Percentiles rank a stretch among this genome's conserved stretches.
These are phyloP conservation scores for Toxotes chatareus DNA, from an alignment of 2,113 vertebrate genomes.

Conservation along the genomic window DNA sequence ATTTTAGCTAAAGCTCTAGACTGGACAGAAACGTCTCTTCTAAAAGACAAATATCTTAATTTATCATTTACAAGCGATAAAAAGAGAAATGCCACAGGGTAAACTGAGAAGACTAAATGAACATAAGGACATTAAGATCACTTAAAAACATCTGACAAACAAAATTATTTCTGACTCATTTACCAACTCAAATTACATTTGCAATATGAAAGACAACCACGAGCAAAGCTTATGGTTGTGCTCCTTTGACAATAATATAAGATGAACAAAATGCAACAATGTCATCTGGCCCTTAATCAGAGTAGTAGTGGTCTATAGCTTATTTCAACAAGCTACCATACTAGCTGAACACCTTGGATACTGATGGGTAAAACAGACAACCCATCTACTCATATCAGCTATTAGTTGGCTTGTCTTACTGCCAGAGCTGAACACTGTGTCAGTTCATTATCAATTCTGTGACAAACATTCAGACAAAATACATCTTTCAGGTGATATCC, in stretches of 20 bases:
- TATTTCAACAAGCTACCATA: not conserved
- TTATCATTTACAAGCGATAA: not conserved
- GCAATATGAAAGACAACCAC: not conserved
- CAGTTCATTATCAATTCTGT: not conserved
- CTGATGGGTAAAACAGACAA: not conserved
- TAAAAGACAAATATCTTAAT: not conserved
- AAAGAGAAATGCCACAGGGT: not conserved
- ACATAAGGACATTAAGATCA: not conserved
- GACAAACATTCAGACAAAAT: not conserved
- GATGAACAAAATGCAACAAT: not conserved
- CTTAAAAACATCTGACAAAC: not conserved
- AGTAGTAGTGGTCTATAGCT: not conserved
- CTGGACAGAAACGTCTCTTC: not conserved
- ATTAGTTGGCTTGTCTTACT: not conserved
- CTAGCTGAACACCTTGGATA: not conserved
- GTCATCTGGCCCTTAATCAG: not conserved
- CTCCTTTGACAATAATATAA: not conserved
- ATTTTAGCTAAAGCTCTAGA: not conserved
- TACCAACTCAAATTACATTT: not conserved
- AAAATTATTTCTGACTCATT: not conserved
- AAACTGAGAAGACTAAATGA: not conserved
- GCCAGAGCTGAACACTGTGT: not conserved
- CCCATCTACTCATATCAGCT: not conserved
- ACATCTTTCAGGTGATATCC: accelerated
- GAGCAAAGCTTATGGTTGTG: not conserved